Percentiles rank a stretch among this genome's conserved stretches.
Evolutionary conservation across 2,797 vertebrate species (phyloP).

Genomic region (Florisuga fusca): DNA sequence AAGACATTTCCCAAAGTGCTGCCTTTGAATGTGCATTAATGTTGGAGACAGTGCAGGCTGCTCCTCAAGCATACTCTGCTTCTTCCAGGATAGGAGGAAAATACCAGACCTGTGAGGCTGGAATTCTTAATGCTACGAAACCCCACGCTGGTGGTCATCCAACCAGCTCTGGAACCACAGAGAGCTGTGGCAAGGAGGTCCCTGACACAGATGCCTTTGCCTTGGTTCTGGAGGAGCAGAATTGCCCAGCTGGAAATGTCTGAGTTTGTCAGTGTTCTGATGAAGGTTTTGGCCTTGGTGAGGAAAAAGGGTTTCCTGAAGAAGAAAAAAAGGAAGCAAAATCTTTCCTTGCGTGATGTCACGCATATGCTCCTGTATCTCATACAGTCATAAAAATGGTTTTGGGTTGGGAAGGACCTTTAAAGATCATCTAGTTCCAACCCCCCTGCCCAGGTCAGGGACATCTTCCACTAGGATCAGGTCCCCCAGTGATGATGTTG

Average conservation of each 20-base stretch:
- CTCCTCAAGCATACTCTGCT: neutral
- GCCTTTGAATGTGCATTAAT: neutral
- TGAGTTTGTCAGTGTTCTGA: neutral
- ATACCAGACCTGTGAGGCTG: neutral
- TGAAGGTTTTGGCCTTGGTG: neutral
- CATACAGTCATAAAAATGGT: neutral
- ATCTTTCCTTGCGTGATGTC: neutral
- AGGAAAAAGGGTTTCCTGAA: neutral
- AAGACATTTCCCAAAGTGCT: neutral
- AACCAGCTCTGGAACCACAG: neutral
- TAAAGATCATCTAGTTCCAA: neutral
- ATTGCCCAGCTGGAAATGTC: neutral
- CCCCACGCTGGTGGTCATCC: neutral
- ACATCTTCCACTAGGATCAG: neutral
- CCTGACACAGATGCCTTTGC: neutral
- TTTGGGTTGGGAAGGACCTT: neutral
- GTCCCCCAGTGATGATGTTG: rapidly evolving
- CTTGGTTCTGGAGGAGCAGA: neutral
- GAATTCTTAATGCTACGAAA: neutral
- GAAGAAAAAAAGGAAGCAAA: rapidly evolving
- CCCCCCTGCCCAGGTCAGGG: neutral
- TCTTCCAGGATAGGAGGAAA: neutral
- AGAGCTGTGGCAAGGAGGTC: neutral
- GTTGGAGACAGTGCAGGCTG: neutral
- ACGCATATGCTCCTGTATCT: neutral